Evolutionary conservation across 2,888 invertebrate species (phyloP).

Genomic region (Zootermopsis nevadensis): DNA sequence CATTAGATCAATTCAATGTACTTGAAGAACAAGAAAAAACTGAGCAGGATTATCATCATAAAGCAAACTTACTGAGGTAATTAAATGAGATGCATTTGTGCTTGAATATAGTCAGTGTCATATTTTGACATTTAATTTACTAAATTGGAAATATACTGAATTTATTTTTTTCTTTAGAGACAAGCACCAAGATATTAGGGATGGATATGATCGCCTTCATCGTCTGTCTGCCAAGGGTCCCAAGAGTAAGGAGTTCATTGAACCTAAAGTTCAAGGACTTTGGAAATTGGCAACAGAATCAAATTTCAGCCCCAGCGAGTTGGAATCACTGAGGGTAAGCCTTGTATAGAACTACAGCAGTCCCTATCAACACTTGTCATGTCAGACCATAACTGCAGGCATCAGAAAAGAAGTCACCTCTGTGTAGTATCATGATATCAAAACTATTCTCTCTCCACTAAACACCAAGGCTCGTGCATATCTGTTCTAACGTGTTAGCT

Average conservation of each 20-base stretch:
- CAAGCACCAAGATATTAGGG: constrained; percentile 79
- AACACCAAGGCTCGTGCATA: no score
- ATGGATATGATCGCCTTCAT: constrained; percentile 82
- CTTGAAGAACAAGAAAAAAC: constrained; percentile 71
- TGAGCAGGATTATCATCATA: constrained; percentile 72
- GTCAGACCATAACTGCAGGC: no score
- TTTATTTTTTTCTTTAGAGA: constrained; percentile 65
- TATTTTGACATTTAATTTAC: neutral
- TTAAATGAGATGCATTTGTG: constrained; percentile 18
- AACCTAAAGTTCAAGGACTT: constrained; percentile 89
- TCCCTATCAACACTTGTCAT: no score
- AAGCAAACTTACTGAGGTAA: constrained; percentile 73
- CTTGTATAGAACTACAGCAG: no score
- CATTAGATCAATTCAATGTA: constrained; percentile 78
- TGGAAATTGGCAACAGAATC: constrained; percentile 86
- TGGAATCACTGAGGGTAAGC: constrained; percentile 81
- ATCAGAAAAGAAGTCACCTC: no score
- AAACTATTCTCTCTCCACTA: no score
- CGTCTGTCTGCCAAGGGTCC: constrained; percentile 81
- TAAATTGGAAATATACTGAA: constrained; percentile 25
- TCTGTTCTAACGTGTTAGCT: no score
- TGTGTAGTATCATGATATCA: no score
- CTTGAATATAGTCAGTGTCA: neutral
- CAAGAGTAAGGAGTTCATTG: constrained; percentile 86
- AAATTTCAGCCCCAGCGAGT: constrained; percentile 84